Conservation (phyloP, 64 coral and sea anemone species). For the Dendronephthya gigantea region DNA sequence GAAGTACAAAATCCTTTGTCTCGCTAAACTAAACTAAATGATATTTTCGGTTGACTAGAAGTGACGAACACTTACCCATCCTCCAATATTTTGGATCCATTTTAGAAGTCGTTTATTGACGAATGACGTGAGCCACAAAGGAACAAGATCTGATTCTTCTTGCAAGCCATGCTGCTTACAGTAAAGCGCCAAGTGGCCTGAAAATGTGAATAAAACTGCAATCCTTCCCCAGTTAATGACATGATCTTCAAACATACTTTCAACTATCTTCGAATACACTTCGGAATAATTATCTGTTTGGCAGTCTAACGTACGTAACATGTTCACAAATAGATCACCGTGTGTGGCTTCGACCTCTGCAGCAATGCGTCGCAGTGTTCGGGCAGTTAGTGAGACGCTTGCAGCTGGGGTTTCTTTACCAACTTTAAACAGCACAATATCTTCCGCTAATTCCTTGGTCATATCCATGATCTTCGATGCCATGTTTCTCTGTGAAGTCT, state of each 20-base stretch:
- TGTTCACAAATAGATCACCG: neutral
- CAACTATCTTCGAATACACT: neutral
- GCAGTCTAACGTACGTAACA: neutral
- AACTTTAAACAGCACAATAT: neutral
- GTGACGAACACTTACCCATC: neutral
- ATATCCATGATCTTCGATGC: neutral
- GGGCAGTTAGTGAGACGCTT: neutral
- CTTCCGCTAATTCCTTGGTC: neutral
- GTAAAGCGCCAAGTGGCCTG: neutral
- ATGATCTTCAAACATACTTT: neutral
- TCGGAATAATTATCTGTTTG: neutral
- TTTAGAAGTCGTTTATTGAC: neutral
- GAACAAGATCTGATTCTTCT: neutral
- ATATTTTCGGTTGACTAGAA: neutral
- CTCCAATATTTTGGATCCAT: conserved; percentile 2
- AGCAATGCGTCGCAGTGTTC: neutral
- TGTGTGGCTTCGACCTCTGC: neutral
- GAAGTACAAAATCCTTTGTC: no score
- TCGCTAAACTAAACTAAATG: neutral
- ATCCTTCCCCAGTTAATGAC: conserved; percentile 3
- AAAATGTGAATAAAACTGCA: neutral
- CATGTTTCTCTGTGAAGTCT: neutral
- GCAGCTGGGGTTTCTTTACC: neutral
- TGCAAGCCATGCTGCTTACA: neutral
- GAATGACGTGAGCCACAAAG: neutral